These are phyloP conservation scores for Nylanderia fulva DNA, from an alignment of 1,140 invertebrate species.

Conservation along the genomic window DNA sequence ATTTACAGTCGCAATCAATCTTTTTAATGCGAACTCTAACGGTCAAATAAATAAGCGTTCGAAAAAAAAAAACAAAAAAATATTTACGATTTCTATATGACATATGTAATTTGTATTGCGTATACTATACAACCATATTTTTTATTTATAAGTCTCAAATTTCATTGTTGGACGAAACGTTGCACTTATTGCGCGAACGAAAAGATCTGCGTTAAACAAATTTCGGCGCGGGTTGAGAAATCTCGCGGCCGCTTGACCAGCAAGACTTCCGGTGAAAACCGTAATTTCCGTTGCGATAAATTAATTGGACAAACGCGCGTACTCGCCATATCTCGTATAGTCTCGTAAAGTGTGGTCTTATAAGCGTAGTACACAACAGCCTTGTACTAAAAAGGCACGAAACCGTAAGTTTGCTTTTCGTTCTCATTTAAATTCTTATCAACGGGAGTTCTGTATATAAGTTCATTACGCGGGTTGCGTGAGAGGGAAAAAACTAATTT, in stretches of 20 bases:
- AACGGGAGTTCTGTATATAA: neutral
- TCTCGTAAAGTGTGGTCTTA: constrained; percentile 12
- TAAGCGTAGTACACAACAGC: constrained; percentile 14
- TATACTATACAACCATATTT: neutral
- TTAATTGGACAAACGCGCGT: constrained; percentile 56
- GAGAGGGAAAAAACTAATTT: constrained; percentile 12
- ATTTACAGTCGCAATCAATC: neutral
- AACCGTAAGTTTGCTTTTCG: constrained; percentile 54
- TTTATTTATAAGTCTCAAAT: neutral
- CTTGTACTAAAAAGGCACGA: constrained; percentile 70
- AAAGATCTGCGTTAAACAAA: neutral
- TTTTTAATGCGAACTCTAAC: neutral
- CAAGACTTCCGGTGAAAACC: constrained; percentile 72
- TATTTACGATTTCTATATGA: neutral
- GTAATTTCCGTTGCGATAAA: constrained; percentile 73
- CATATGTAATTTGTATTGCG: neutral
- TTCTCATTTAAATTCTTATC: constrained; percentile 46
- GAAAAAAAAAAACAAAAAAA: neutral
- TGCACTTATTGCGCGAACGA: neutral
- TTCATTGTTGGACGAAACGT: neutral
- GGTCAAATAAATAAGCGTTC: neutral
- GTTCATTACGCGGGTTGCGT: neutral
- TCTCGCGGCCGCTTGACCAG: constrained; percentile 45
- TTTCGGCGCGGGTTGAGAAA: constrained; percentile 27
- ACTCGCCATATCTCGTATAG: constrained; percentile 2